These are phyloP conservation scores for Callithrix jacchus DNA, from an alignment of 2,113 vertebrate species.

Conservation along the genomic window DNA sequence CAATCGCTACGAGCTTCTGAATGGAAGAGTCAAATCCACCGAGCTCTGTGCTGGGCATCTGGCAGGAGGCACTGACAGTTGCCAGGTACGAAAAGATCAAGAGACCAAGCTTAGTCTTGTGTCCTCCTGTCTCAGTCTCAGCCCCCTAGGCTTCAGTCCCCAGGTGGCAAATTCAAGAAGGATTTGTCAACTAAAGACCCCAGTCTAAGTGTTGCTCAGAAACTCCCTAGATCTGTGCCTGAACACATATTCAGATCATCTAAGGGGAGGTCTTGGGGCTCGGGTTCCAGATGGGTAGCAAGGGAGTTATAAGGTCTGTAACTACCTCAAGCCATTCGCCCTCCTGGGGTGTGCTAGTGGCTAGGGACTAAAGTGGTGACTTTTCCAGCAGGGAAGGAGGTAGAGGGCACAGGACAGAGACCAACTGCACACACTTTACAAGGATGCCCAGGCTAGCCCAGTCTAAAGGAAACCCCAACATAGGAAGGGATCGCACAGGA, in stretches of 20 bases:
- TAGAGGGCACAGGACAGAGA: too few relatives aligned
- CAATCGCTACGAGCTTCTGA: constrained; percentile 90
- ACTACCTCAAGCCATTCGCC: neutral
- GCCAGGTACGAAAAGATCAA: constrained; percentile 87
- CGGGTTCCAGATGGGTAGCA: neutral
- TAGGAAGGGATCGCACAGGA: neutral
- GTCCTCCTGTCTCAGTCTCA: too few relatives aligned
- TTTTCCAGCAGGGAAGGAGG: fast-evolving
- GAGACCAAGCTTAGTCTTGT: fast-evolving
- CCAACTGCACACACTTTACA: too few relatives aligned
- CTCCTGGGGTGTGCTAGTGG: neutral
- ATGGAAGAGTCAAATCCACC: constrained; percentile 83
- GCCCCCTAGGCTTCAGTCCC: neutral
- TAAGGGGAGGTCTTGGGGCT: neutral
- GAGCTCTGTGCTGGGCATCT: constrained; percentile 96
- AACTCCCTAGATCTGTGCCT: neutral
- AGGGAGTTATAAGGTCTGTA: fast-evolving
- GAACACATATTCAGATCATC: fast-evolving
- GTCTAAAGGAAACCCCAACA: neutral
- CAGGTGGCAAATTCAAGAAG: neutral
- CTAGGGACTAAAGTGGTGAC: fast-evolving
- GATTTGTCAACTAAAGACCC: neutral
- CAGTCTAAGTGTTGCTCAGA: neutral
- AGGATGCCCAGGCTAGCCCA: neutral
- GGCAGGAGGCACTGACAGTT: constrained; percentile 91